Conservation (phyloP, 2,888 invertebrate species). For the Rhamnusium bicolor region DNA sequence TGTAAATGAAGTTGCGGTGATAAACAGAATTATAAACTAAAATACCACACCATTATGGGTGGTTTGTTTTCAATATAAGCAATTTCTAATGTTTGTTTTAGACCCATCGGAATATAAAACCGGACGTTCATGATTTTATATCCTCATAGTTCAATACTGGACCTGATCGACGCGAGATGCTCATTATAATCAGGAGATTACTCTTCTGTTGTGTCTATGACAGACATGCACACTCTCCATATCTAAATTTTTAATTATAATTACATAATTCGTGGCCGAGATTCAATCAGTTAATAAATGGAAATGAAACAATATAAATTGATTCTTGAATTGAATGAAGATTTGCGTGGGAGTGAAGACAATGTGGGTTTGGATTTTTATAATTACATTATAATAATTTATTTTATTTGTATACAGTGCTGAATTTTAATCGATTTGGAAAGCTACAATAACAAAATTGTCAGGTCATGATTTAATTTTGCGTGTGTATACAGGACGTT, state of each 20-base stretch:
- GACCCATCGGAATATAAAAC: not conserved
- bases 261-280: slow-evolving; percentile 37
- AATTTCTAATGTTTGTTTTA: no score
- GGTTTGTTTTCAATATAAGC: no score
- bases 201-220: slow-evolving; percentile 35
- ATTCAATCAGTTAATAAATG: slow-evolving; percentile 36
- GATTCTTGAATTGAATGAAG: slow-evolving; percentile 32
- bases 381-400: slow-evolving; percentile 26
- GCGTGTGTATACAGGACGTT: not conserved
- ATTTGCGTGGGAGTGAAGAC: slow-evolving; percentile 18
- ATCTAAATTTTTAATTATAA: slow-evolving; percentile 41
- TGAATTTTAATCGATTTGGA: slow-evolving; percentile 20
- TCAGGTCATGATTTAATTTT: not conserved
- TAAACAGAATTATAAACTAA: no score
- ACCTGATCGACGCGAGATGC: slow-evolving; percentile 38
- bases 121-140: slow-evolving; percentile 1
- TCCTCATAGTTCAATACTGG: slow-evolving; percentile 8
- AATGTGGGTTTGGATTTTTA: slow-evolving; percentile 15
- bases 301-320: slow-evolving; percentile 37
- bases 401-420: not conserved
- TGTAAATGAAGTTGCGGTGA: no score
- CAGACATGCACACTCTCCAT: slow-evolving; percentile 22
- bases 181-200: slow-evolving; percentile 55
- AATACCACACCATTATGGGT: no score
- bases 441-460: not conserved